phyloP scores from a whole-genome alignment of 2,113 vertebrate species.

The Manacus vitellinus region DNA sequence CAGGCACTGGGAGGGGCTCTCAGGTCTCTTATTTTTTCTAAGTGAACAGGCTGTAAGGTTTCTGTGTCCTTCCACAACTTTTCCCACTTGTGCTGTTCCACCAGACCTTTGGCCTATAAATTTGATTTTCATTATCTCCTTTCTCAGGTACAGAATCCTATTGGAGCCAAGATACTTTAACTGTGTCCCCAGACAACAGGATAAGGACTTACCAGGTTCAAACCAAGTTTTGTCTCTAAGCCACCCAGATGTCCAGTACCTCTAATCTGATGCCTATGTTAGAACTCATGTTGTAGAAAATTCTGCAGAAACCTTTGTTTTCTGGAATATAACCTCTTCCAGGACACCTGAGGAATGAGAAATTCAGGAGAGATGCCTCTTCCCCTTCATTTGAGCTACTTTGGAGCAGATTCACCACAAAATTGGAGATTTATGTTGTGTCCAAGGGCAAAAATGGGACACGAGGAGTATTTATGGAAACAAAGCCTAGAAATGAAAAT shows the following conservation, averaged over 20 bases:
- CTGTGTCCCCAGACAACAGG: background rate
- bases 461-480: background rate
- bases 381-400: background rate
- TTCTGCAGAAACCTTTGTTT: background rate
- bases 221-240: background rate
- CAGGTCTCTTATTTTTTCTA: too few species aligned
- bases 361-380: background rate
- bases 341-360: background rate
- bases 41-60: background rate
- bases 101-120: background rate
- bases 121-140: background rate
- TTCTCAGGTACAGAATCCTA: background rate
- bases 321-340: background rate
- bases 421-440: rapidly evolving
- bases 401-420: background rate
- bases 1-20: background rate
- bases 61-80: background rate
- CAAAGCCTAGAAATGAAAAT: background rate
- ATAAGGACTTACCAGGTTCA: background rate
- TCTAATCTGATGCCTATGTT: background rate
- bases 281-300: background rate
- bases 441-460: background rate
- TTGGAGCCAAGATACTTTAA: background rate
- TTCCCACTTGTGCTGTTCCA: background rate
- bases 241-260: background rate